These are phyloP conservation scores for Horisme vitalbata DNA, from an alignment of 2,888 invertebrate species.

Conservation along the genomic window DNA sequence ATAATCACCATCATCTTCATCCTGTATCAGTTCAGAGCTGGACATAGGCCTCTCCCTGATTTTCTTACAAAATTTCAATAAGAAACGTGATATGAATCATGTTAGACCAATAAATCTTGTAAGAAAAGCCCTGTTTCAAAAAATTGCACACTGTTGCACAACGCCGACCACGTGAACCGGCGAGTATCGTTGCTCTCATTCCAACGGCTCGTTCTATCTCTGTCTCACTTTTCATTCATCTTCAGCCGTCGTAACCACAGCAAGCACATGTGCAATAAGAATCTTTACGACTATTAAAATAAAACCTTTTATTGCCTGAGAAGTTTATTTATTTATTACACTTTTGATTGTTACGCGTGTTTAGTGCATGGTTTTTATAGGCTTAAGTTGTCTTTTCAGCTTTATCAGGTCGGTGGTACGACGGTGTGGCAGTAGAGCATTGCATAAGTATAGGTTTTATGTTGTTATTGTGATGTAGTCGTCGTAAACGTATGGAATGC, in stretches of 20 bases:
- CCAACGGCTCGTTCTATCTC: slow-evolving; percentile 53
- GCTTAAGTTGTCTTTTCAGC: slow-evolving; percentile 83
- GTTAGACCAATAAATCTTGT: not conserved
- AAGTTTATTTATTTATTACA: slow-evolving; percentile 76
- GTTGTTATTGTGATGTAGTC: slow-evolving; percentile 81
- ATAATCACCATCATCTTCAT: too few species aligned
- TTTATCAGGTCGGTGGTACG: slow-evolving; percentile 81
- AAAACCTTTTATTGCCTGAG: slow-evolving; percentile 78
- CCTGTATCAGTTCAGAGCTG: too few species aligned
- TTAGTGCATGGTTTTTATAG: slow-evolving; percentile 84
- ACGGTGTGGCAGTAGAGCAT: slow-evolving; percentile 80
- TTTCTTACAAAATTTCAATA: too few species aligned
- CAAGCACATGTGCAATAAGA: slow-evolving; percentile 72
- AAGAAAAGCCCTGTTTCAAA: too few species aligned
- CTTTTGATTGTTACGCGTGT: slow-evolving; percentile 71
- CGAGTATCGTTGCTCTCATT: slow-evolving; percentile 62
- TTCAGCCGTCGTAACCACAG: slow-evolving; percentile 70
- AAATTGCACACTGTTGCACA: slow-evolving; percentile 67
- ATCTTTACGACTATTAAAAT: slow-evolving; percentile 74
- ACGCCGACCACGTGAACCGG: slow-evolving; percentile 75
- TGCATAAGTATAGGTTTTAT: slow-evolving; percentile 82
- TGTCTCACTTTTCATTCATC: slow-evolving; percentile 73
- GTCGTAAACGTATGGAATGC: slow-evolving; percentile 77
- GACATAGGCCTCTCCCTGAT: too few species aligned
- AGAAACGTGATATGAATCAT: not conserved